Evolutionary conservation across 1,140 invertebrate genomes (phyloP).

Genomic region (Brachionus paranguensis): DNA sequence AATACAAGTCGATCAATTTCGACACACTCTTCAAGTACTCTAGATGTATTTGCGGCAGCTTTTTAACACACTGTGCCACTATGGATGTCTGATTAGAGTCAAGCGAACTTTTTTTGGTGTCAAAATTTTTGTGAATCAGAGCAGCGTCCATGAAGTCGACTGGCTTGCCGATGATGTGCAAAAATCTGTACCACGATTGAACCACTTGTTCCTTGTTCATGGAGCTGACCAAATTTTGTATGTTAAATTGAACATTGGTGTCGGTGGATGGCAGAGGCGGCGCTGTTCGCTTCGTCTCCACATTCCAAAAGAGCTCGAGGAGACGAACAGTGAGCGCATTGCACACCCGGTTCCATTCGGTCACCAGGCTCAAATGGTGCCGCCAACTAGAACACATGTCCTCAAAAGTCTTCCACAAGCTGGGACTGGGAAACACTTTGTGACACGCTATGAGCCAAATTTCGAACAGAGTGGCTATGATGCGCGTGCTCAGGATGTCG

Average conservation of each 20-base stretch:
- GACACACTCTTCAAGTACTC: conserved; percentile 8
- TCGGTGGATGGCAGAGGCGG: neutral
- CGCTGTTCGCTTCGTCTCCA: conserved; percentile 61
- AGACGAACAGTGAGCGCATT: conserved; percentile 75
- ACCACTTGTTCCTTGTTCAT: conserved; percentile 82
- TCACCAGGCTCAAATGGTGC: conserved; percentile 79
- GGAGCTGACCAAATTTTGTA: conserved; percentile 73
- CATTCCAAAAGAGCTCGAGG: conserved; percentile 82
- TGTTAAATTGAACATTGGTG: conserved; percentile 57
- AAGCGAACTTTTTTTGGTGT: conserved; percentile 61
- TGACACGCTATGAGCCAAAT: conserved; percentile 87
- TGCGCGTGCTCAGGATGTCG: conserved; percentile 85
- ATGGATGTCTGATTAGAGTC: conserved; percentile 75
- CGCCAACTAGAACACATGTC: conserved; percentile 86
- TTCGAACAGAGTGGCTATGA: conserved; percentile 85
- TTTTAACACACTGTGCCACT: conserved; percentile 61
- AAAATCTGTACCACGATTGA: conserved; percentile 86
- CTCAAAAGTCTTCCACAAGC: conserved; percentile 86
- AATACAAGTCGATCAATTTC: neutral
- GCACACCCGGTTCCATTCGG: conserved; percentile 91
- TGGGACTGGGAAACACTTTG: conserved; percentile 78
- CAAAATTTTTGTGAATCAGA: conserved; percentile 56
- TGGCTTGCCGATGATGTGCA: conserved; percentile 86
- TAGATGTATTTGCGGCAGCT: neutral
- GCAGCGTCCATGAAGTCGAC: conserved; percentile 80